These are phyloP conservation scores for Tenthredo livida DNA, from an alignment of 2,888 invertebrate species.

Conservation along the genomic window DNA sequence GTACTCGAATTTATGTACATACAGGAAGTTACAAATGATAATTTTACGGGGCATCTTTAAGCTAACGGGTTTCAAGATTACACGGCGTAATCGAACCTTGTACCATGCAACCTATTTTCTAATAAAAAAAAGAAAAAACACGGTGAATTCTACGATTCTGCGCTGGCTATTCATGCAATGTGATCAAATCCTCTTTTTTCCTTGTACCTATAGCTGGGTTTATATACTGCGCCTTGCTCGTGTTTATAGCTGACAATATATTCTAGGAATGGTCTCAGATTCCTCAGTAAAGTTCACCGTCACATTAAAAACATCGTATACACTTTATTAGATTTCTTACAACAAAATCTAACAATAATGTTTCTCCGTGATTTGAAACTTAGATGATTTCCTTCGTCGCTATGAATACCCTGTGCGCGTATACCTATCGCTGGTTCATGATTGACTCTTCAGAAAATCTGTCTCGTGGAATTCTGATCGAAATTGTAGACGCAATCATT, in stretches of 20 bases:
- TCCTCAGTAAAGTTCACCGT: neutral
- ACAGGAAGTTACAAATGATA: neutral
- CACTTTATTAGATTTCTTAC: neutral
- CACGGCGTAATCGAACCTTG: constrained; percentile 4
- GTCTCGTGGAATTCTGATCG: neutral
- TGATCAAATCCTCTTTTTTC: neutral
- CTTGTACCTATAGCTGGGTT: neutral
- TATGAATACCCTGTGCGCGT: neutral
- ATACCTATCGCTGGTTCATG: neutral
- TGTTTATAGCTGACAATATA: constrained; percentile 17
- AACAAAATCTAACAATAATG: neutral
- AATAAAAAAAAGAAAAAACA: neutral
- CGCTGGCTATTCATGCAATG: constrained; percentile 1
- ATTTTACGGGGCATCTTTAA: neutral
- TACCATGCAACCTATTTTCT: constrained; percentile 9
- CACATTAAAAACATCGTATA: neutral
- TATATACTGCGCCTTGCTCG: neutral
- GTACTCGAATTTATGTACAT: neutral
- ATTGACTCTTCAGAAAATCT: neutral
- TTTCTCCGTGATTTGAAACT: neutral
- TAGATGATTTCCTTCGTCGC: neutral
- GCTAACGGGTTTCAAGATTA: constrained; percentile 6
- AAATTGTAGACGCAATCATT: neutral
- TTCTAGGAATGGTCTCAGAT: neutral
- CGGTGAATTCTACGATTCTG: constrained; percentile 1